Evolutionary conservation across 2,888 invertebrate genomes (phyloP), one percentile per base, ranked within the genome.

Genomic region (Seira musarum): DNA sequence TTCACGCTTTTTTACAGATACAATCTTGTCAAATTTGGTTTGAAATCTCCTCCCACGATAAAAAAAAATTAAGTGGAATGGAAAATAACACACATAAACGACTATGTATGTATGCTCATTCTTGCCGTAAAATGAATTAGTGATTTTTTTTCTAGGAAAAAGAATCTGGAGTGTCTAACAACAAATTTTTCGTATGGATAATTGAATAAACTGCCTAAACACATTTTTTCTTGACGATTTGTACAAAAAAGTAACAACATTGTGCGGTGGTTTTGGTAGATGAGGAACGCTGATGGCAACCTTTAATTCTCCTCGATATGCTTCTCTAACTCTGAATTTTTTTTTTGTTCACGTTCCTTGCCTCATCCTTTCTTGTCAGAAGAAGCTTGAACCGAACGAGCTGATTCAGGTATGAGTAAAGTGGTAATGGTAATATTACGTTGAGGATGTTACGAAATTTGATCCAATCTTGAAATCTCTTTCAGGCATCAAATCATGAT

Each of bases 401-500:
- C 46, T 68, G 49, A 49, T n/a, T n/a, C n/a, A n/a, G n/a, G n/a
- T n/a, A n/a, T n/a, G n/a, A n/a, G n/a, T n/a, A n/a, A n/a, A n/a
- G n/a, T n/a, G n/a, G n/a, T n/a, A 68, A 22, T 46, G 24, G 24
- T 46, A 60, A 19, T 22, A 57, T 24, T 57, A 61, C n/a, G 40
- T 57, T 61, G 2, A 46, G 49, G 67, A 46, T 46, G 67, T 67
- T 21, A 67, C 22, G 73, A 73, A 73, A 73, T 57, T 53, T 57
- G 73, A 73, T 60, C 65, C 73, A 64, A 73, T 73, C 73, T 73
- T 53, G 53, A 57, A 57, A 66, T 66, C 66, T 73, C 57, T 30
- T 53, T 66, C 21, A 73, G 57, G 35, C 57, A 65, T 65, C 57
- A 73, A 60, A 60, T 60, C 60, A 60, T 60, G 60, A 60, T 60